Evolutionary conservation across 2,113 vertebrate species (phyloP).

Genomic region (Phainopepla nitens): DNA sequence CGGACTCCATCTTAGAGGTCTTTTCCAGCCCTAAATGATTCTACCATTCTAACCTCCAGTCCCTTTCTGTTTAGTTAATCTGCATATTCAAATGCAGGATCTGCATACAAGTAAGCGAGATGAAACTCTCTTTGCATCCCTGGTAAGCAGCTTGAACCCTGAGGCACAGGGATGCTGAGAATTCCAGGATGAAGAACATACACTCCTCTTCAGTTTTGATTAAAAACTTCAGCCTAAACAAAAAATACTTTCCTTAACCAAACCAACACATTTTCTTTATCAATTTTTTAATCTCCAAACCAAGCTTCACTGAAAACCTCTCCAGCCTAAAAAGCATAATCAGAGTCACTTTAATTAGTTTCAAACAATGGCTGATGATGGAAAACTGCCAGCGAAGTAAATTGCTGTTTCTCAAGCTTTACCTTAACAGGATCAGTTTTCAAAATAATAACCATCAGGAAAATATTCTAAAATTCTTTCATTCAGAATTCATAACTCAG

Average conservation of each 20-base stretch:
- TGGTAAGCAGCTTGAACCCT: neutral
- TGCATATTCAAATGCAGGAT: neutral
- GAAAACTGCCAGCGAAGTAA: neutral
- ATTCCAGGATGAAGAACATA: neutral
- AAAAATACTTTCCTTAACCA: neutral
- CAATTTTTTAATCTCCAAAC: neutral
- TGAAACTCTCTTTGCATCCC: rapidly evolving
- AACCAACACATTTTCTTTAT: neutral
- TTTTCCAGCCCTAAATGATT: neutral
- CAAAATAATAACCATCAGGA: neutral
- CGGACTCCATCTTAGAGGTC: neutral
- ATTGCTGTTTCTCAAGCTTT: neutral
- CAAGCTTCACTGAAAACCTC: neutral
- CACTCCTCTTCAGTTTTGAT: neutral
- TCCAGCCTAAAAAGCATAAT: neutral
- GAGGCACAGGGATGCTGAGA: neutral
- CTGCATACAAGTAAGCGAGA: neutral
- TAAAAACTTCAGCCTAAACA: neutral
- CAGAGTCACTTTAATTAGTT: neutral
- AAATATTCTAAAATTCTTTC: neutral
- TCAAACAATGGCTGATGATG: neutral
- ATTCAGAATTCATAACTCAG: neutral
- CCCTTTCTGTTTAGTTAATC: neutral
- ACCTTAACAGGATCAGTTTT: neutral
- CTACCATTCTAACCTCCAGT: neutral